Base-by-base conservation (phyloP, 2,888 invertebrate genomes). In the Anorthoa munda region DNA sequence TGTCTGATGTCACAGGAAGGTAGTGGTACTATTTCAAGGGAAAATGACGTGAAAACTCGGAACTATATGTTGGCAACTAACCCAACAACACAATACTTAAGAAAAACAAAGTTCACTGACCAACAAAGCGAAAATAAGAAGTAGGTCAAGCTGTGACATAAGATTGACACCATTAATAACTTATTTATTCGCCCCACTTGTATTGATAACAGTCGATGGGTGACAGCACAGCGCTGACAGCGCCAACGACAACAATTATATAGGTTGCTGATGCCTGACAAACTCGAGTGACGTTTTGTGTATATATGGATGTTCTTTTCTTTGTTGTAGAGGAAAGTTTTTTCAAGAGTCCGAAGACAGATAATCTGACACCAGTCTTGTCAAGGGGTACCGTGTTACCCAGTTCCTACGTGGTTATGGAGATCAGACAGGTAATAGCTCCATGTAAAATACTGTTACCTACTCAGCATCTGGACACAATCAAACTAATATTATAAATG, bases 91-190 rank as follows among this genome's bases (percentile, higher is more conserved):
- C 18, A 31, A 45, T 5, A 66, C 65, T 46, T 13, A 50, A 58
- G 66, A 48, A 46, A 45, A 18, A 53, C 11, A 4, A 1, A n/a
- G 48, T 70, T 64, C 21, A 48, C 17, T 39, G 58, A 68, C 51
- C 4, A 61, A 71, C 18, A 67, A 63, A 70, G 39, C 9, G 31
- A 58, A 71, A 50, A 64, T 58, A 70, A 61, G 51, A 75, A 71
- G 15, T 77, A 4, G 85, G 86, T 66, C 69, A 63, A 21, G 45
- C 23, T 11, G 45, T 63, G 72, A 77, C 83, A 67, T 26, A 39
- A 69, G 75, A 79, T 75, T 82, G 84, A 85, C 86, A 82, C 21
- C 56, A 63, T 65, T 65, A 70, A 72, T 70, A 72, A 60, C 70
- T 72, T 69, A 77, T 85, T 59, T 69, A 69, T 58, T 69, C 56